Conservation (phyloP, 2,113 vertebrate species). For the Entelurus aequoreus region DNA sequence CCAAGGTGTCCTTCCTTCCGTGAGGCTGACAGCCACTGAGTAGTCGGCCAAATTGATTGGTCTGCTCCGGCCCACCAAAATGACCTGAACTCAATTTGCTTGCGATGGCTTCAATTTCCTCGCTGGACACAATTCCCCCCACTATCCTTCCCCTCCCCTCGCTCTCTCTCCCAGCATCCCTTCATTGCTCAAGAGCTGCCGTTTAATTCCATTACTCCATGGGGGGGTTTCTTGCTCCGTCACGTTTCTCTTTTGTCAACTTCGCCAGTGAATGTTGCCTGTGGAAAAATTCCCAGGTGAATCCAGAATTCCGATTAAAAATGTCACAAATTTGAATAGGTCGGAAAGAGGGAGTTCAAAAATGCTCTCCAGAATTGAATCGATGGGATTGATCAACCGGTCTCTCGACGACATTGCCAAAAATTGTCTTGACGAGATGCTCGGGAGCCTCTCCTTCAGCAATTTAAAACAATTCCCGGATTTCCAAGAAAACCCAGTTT, state of each 20-base stretch:
- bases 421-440: too few relatives aligned
- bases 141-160: constrained; percentile 3
- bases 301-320: too few relatives aligned
- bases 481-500: too few relatives aligned
- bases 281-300: too few relatives aligned
- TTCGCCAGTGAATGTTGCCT: too few relatives aligned
- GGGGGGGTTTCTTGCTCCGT: constrained; percentile 56
- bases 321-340: too few relatives aligned
- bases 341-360: too few relatives aligned
- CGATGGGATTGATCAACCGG: too few relatives aligned
- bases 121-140: constrained; percentile 64
- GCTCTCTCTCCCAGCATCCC: constrained; percentile 16
- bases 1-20: constrained; percentile 70
- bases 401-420: too few relatives aligned
- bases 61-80: constrained; percentile 76
- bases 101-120: constrained; percentile 80
- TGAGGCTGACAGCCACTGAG: constrained; percentile 69
- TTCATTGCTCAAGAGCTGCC: constrained; percentile 63
- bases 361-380: too few relatives aligned
- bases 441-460: too few relatives aligned
- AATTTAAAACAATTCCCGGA: too few relatives aligned
- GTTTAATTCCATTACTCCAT: constrained; percentile 75
- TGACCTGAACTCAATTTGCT: constrained; percentile 80
- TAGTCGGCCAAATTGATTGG: constrained; percentile 76
- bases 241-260: constrained; percentile 44